Percentiles rank a stretch among this genome's conserved stretches.
Conservation (phyloP, 2,113 vertebrate species). For the Synodontis membranacea region DNA sequence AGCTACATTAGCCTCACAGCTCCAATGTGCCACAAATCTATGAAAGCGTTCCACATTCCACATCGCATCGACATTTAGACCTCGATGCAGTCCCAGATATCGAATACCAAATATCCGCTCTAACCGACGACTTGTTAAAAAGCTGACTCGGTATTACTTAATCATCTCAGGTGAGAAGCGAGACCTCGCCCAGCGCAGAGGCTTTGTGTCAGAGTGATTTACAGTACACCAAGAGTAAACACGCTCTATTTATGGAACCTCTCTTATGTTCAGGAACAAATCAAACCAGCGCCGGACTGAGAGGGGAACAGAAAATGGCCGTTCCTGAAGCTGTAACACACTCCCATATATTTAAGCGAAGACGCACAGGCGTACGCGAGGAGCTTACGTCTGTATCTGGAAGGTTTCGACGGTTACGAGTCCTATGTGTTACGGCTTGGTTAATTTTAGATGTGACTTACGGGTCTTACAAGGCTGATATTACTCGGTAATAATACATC, state of each 20-base stretch:
- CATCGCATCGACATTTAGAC: not conserved
- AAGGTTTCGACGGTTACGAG: not conserved
- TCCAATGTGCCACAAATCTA: not conserved
- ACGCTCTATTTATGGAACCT: slow-evolving; percentile 4
- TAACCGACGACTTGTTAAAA: slow-evolving; percentile 28
- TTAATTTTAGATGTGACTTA: not conserved
- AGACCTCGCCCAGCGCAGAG: slow-evolving; percentile 43
- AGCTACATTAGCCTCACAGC: not conserved
- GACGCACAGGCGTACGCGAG: not conserved
- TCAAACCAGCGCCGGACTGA: not conserved
- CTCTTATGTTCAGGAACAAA: not conserved
- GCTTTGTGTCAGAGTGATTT: slow-evolving; percentile 41
- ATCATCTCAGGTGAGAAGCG: slow-evolving; percentile 40
- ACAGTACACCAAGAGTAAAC: slow-evolving; percentile 25
- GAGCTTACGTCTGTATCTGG: not conserved
- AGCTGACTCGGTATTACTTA: slow-evolving; percentile 40
- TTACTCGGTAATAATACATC: not conserved
- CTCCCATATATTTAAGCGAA: not conserved
- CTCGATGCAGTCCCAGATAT: not conserved
- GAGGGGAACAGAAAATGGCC: not conserved
- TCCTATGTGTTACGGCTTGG: not conserved
- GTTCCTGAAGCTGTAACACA: not conserved
- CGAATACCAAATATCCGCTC: slow-evolving; percentile 6
- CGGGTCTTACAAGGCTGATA: not conserved
- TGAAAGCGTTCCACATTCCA: no score